Percentiles rank a stretch among this genome's conserved stretches.
Evolutionary conservation across 1,140 invertebrate genomes (phyloP).

Genomic region (Habropoda laboriosa): DNA sequence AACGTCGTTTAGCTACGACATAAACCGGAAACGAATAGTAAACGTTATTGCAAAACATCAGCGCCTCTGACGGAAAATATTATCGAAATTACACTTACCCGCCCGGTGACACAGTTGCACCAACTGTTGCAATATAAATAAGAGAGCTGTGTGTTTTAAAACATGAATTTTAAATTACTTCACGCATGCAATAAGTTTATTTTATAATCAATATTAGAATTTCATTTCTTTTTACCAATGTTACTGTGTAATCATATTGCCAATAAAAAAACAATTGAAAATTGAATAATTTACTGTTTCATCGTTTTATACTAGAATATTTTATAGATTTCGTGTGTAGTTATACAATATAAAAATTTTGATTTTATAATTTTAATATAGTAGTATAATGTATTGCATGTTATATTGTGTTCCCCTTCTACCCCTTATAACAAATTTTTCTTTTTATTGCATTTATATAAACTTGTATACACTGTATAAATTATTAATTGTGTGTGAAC

Average conservation of each 20-base stretch:
- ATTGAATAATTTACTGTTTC: not conserved
- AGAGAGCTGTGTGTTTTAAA: constrained; percentile 2
- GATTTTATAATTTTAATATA: not conserved
- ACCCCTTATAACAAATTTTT: not conserved
- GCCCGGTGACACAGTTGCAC: constrained; percentile 59
- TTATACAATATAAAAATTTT: too few relatives aligned
- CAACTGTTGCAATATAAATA: constrained; percentile 46
- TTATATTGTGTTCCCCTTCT: not conserved
- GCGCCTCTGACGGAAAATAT: constrained; percentile 46
- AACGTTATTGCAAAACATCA: constrained; percentile 19
- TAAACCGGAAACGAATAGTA: constrained; percentile 66
- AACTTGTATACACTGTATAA: not conserved
- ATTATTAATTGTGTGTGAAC: not conserved
- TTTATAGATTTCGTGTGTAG: too few relatives aligned
- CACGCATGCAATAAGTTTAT: not conserved
- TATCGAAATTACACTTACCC: constrained; percentile 25
- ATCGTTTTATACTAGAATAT: too few relatives aligned
- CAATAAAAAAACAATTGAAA: not conserved
- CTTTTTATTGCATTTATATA: not conserved
- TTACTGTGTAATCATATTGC: not conserved
- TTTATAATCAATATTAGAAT: too few relatives aligned
- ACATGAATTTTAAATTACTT: not conserved
- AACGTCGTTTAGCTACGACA: constrained; percentile 47
- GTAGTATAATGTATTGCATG: not conserved
- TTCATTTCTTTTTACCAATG: not conserved